phyloP scores from a whole-genome alignment of 1,140 invertebrate genomes.

The Trichonephila inaurata region DNA sequence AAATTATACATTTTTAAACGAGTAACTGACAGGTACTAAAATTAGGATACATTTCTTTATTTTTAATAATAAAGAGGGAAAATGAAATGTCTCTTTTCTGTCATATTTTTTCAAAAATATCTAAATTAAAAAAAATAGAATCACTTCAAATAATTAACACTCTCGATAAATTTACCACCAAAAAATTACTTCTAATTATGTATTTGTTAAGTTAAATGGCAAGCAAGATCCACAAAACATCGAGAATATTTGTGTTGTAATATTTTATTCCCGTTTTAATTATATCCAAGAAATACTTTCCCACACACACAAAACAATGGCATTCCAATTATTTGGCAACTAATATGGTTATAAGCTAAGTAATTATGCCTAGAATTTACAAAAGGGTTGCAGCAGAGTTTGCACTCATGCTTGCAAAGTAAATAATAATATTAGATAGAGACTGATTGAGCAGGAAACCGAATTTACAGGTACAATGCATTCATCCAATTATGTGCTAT shows the following conservation, averaged over 20 bases:
- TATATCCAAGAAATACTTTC: neutral
- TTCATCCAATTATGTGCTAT: neutral
- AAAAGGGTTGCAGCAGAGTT: neutral
- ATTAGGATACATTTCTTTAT: too few species aligned
- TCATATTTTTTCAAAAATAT: neutral
- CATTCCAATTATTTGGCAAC: neutral
- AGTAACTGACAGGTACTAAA: too few species aligned
- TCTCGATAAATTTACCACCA: too few species aligned
- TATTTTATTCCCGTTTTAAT: neutral
- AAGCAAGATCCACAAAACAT: too few species aligned
- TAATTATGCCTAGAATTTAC: neutral
- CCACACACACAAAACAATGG: neutral
- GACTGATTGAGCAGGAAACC: neutral
- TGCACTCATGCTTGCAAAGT: neutral
- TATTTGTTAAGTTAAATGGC: too few species aligned
- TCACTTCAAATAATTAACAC: too few species aligned
- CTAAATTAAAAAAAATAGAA: neutral
- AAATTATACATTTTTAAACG: too few species aligned
- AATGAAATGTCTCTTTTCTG: too few species aligned
- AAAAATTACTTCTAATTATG: too few species aligned
- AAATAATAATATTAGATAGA: neutral
- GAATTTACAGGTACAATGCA: neutral
- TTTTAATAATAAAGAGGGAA: too few species aligned
- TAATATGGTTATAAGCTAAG: neutral
- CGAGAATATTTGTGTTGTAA: too few species aligned